A percentile compares a stretch with the other conserved stretches of the same genome.
These are phyloP conservation scores for Nicator chloris DNA, from an alignment of 2,113 vertebrate genomes.

Conservation along the genomic window DNA sequence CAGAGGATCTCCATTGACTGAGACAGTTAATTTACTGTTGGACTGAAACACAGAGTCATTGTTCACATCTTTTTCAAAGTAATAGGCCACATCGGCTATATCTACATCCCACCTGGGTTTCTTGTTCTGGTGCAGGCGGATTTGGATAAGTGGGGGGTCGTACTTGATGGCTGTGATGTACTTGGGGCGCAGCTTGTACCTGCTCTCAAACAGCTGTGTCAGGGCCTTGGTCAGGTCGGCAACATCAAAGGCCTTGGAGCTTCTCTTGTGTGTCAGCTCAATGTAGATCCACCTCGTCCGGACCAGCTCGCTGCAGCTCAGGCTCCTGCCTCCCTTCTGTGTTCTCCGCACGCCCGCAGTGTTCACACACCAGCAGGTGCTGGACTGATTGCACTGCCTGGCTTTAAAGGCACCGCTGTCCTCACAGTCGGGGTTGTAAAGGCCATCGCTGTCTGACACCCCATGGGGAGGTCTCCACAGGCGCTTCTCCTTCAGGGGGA, in stretches of 20 bases:
- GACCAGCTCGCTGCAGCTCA: conserved; percentile 77
- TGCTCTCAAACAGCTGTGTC: conserved; percentile 31
- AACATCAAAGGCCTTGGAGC: conserved; percentile 18
- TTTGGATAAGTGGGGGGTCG: conserved; percentile 67
- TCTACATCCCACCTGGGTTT: not conserved
- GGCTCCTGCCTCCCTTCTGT: conserved; percentile 72
- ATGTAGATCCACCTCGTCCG: conserved; percentile 72
- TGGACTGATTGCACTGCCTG: conserved; percentile 80
- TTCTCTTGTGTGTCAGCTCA: conserved; percentile 44
- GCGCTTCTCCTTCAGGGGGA: not conserved
- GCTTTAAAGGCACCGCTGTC: conserved; percentile 75
- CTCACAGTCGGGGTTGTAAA: conserved; percentile 82
- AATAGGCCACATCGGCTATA: conserved; percentile 77
- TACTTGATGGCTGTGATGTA: conserved; percentile 66
- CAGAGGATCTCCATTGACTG: conserved; percentile 49
- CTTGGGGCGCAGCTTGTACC: conserved; percentile 65
- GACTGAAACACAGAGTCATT: conserved; percentile 66
- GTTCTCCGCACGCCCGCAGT: conserved; percentile 82
- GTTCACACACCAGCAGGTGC: conserved; percentile 89
- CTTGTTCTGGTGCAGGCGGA: conserved; percentile 71
- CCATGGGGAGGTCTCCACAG: conserved; percentile 63
- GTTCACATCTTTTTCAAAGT: conserved; percentile 88
- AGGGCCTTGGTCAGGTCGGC: not conserved
- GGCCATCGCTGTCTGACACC: conserved; percentile 81
- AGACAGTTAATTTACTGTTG: conserved; percentile 12